Base-by-base conservation (phyloP, 2,888 invertebrate species). In the Lacanobia wlatinum region DNA sequence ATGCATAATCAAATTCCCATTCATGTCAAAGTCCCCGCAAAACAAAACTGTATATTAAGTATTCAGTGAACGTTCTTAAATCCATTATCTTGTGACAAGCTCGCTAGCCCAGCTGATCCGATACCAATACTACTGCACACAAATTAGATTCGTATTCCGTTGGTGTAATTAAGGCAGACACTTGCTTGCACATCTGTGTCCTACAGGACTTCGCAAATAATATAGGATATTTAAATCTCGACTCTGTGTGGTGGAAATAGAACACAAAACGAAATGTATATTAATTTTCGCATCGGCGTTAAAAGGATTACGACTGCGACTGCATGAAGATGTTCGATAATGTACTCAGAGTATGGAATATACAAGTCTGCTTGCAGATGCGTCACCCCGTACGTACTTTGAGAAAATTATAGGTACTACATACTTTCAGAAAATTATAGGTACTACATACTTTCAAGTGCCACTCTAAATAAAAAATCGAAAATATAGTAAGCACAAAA, bases 81-180 rank as follows among this genome's bases (percentile, higher is more conserved):
- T 90, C 91, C 89, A 92, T 93, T 92, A 93, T 89, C 89, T 86
- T 87, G 84, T 90, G 92, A 93, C 92, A 91, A 89, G 89, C 87
- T 87, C 93, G 92, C 92, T 90, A 89, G 89, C 88, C 88, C 93
- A 91, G 89, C 92, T 92, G 92, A 92, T 90, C 87, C 88, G 85
- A 87, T 86, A 88, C 85, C 88, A 82, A 84, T 85, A 84, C 82
- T 79, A 85, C 84, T 84, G 87, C 87, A 90, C 88, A 88, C 90
- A 92, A 94, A 95, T 95, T 94, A 92, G 93, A 94, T 95, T 94
- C 90, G 90, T 91, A 93, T 92, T 92, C 92, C 84, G 89, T 90
- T 88, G 91, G 87, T 90, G 92, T 94, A 95, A 95, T 94, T 94
- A 95, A 93, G 90, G 88, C 89, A 92, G 95, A 94, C 94, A 93